These are phyloP conservation scores for Eilema griseolum DNA, from an alignment of 2,888 invertebrate genomes.

Conservation along the genomic window DNA sequence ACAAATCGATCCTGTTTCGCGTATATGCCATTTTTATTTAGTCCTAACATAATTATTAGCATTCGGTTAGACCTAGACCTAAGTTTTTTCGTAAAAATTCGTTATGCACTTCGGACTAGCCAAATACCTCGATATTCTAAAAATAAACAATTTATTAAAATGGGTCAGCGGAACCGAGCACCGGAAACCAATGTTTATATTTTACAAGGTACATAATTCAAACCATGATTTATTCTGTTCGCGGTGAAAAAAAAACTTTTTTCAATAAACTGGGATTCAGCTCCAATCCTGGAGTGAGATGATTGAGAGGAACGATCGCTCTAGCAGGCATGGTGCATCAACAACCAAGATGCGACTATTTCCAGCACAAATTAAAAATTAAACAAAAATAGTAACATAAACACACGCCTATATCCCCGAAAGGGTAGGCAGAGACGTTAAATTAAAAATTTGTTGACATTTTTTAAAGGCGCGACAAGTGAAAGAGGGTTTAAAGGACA, in stretches of 20 bases:
- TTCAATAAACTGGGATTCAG: background rate
- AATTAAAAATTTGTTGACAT: too few species aligned
- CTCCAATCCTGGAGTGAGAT: background rate
- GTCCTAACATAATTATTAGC: slow-evolving; percentile 3
- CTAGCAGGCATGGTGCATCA: background rate
- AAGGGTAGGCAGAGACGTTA: too few species aligned
- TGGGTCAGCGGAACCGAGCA: slow-evolving; percentile 65
- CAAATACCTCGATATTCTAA: slow-evolving; percentile 69
- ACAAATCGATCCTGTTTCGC: background rate
- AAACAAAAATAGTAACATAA: too few species aligned
- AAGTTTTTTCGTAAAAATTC: slow-evolving; percentile 56
- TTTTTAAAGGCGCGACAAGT: too few species aligned
- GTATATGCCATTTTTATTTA: background rate
- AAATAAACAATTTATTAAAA: slow-evolving; percentile 58
- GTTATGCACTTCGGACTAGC: slow-evolving; percentile 75
- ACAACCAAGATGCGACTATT: background rate
- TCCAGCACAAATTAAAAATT: background rate
- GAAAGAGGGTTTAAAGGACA: too few species aligned
- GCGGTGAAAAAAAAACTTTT: background rate
- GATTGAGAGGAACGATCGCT: background rate
- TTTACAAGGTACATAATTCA: too few species aligned
- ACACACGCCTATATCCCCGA: too few species aligned
- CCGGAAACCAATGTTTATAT: slow-evolving; percentile 55
- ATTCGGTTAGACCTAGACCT: slow-evolving; percentile 32
- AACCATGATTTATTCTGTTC: background rate